Evolutionary conservation across 2,888 invertebrate species (phyloP).

Genomic region (Xestia sexstrigata): DNA sequence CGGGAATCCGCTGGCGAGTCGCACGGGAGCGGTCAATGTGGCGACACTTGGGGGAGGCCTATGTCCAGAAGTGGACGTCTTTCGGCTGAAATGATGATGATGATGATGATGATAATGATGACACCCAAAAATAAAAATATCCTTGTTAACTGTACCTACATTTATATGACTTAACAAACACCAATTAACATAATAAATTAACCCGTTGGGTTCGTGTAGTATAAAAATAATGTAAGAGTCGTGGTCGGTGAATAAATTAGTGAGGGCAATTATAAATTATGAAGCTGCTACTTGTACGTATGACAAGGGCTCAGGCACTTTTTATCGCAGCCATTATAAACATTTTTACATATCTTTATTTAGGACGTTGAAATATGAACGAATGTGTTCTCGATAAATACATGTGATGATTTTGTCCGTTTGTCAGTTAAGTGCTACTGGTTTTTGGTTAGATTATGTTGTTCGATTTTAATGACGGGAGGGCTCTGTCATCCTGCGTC

Average conservation of each 20-base stretch:
- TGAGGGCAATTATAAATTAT: constrained; percentile 70
- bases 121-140: constrained; percentile 48
- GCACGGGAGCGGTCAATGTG: too few relatives aligned
- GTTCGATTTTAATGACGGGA: constrained; percentile 47
- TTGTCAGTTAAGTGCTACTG: constrained; percentile 57
- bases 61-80: too few relatives aligned
- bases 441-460: constrained; percentile 48
- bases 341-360: constrained; percentile 57
- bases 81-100: too few relatives aligned
- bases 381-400: constrained; percentile 54
- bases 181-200: constrained; percentile 80
- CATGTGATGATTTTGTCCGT: constrained; percentile 57
- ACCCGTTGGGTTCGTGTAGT: constrained; percentile 74
- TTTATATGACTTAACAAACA: constrained; percentile 74
- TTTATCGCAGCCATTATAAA: constrained; percentile 55
- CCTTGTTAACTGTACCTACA: constrained; percentile 55
- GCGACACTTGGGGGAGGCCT: too few relatives aligned
- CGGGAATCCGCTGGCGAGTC: too few relatives aligned
- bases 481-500: constrained; percentile 30
- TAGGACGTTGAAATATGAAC: constrained; percentile 60
- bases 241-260: constrained; percentile 71
- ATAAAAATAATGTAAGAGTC: constrained; percentile 70
- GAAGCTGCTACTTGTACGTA: constrained; percentile 62
- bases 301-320: constrained; percentile 57
- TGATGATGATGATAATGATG: too few relatives aligned